Conservation (phyloP, 2,888 invertebrate genomes). For the Clepsis dumicolana region DNA sequence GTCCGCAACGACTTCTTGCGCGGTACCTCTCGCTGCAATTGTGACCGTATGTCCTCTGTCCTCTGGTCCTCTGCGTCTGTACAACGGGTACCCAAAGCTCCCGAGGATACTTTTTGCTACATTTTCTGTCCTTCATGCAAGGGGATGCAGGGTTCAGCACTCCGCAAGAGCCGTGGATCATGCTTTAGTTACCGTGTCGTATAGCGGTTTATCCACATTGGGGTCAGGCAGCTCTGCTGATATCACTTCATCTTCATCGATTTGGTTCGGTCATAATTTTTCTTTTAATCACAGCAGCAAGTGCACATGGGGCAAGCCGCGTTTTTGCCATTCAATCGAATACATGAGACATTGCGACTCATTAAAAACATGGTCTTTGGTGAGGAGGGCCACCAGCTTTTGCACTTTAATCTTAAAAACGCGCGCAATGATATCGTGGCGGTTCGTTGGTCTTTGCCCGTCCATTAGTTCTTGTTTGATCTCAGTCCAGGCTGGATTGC, state of each 20-base stretch:
- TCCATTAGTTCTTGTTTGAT: slow-evolving; percentile 47
- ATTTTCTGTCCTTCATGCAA: too few species aligned
- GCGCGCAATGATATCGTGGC: slow-evolving; percentile 54
- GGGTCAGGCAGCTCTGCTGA: too few species aligned
- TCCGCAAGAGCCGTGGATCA: slow-evolving; percentile 50
- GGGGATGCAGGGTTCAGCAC: slow-evolving; percentile 45
- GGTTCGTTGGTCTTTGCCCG: slow-evolving; percentile 50
- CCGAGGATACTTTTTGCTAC: too few species aligned
- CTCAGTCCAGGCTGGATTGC: slow-evolving; percentile 51
- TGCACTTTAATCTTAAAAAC: slow-evolving; percentile 23
- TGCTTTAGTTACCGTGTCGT: slow-evolving; percentile 42
- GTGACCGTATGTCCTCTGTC: slow-evolving; percentile 49
- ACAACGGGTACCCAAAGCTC: slow-evolving; percentile 28
- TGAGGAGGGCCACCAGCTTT: neutral
- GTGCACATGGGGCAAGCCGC: too few species aligned
- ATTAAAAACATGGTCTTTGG: neutral
- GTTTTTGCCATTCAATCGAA: too few species aligned
- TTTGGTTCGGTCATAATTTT: too few species aligned
- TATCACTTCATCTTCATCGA: too few species aligned
- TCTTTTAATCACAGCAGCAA: too few species aligned
- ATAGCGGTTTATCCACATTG: slow-evolving; percentile 6
- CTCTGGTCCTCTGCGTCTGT: slow-evolving; percentile 45
- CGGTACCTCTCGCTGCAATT: slow-evolving; percentile 38
- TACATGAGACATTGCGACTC: neutral
- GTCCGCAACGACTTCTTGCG: slow-evolving; percentile 22